phyloP scores from a whole-genome alignment of 1,140 invertebrate genomes.

The Brachionus paranguensis region DNA sequence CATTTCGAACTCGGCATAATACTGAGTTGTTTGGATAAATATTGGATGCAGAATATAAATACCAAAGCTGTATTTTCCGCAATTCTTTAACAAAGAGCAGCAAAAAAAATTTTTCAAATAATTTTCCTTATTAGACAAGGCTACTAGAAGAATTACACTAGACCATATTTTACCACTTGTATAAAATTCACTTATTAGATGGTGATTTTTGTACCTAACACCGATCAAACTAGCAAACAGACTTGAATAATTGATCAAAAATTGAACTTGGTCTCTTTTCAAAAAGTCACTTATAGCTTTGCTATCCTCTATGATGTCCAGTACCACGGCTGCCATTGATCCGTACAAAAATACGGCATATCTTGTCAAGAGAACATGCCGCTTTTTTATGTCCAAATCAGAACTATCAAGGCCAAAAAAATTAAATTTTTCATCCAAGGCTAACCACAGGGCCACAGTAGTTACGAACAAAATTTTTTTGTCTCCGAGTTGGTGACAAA shows the following conservation, averaged over 20 bases:
- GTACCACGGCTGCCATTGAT: neutral
- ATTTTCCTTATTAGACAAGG: neutral
- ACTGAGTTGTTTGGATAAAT: neutral
- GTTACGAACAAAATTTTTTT: neutral
- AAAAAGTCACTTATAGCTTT: neutral
- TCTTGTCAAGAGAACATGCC: neutral
- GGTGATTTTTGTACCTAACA: neutral
- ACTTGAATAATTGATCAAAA: neutral
- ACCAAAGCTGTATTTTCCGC: conserved; percentile 10
- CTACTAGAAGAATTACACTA: neutral
- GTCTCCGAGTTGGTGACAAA: neutral
- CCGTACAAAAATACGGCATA: conserved; percentile 16
- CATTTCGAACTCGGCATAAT: neutral
- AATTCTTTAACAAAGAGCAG: neutral
- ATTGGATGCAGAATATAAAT: conserved; percentile 22
- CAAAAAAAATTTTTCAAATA: neutral
- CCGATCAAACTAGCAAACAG: neutral
- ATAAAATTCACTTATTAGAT: conserved; percentile 23
- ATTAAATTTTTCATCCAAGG: conserved; percentile 14
- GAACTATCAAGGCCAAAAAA: neutral
- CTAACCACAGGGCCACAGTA: neutral
- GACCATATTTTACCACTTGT: conserved; percentile 15
- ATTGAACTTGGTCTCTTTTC: neutral
- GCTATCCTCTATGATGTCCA: neutral
- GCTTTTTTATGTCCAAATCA: conserved; percentile 15